These are phyloP conservation scores for Synaphobranchus kaupii DNA, from an alignment of 2,797 vertebrate species.

Conservation along the genomic window DNA sequence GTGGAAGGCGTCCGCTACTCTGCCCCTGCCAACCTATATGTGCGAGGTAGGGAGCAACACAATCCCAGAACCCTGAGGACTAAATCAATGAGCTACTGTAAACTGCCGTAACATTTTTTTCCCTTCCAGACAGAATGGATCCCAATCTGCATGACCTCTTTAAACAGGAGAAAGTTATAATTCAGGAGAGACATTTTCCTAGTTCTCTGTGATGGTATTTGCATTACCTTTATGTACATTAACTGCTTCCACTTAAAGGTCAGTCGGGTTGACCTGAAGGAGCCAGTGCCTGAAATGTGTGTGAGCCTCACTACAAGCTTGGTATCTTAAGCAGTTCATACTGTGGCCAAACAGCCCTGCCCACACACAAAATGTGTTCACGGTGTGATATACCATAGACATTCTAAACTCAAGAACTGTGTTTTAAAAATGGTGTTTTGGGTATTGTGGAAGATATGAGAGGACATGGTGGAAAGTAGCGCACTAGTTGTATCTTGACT, in stretches of 20 bases:
- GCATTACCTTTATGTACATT: background rate
- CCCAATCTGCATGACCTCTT: background rate
- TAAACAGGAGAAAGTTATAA: background rate
- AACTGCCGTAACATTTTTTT: background rate
- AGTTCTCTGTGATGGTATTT: background rate
- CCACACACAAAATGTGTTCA: no score
- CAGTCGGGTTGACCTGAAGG: background rate
- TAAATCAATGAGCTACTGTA: background rate
- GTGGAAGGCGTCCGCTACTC: conserved; percentile 96
- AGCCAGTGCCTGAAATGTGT: background rate
- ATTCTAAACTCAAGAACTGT: no score
- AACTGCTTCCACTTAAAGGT: background rate
- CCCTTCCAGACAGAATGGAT: background rate
- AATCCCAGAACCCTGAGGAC: conserved; percentile 41
- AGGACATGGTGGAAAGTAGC: no score
- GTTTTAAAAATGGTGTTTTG: no score
- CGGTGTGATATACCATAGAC: no score
- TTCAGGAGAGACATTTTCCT: background rate
- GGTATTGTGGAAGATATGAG: no score
- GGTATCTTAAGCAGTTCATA: no score
- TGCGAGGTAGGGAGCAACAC: conserved; percentile 92
- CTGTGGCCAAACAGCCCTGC: no score
- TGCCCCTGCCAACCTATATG: conserved; percentile 95
- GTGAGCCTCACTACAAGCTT: no score
- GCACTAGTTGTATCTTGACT: no score